Evolutionary conservation across 2,113 vertebrate genomes (phyloP).

Genomic region (Halichoerus grypus): DNA sequence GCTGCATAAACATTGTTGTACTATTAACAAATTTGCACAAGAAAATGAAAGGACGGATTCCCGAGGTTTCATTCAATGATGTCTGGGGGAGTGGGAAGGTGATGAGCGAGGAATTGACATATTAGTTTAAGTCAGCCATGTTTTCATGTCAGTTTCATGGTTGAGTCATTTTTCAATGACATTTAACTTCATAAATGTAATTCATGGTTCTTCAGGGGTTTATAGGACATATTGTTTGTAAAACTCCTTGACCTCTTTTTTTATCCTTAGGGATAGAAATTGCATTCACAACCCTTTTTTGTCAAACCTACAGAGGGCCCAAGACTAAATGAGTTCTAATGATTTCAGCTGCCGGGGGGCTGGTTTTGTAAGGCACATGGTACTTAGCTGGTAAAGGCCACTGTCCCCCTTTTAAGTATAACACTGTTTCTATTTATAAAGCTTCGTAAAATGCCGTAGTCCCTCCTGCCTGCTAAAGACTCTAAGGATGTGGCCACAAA

Average conservation of each 20-base stretch:
- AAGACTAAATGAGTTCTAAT: constrained; percentile 88
- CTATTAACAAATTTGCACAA: constrained; percentile 87
- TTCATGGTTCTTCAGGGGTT: constrained; percentile 87
- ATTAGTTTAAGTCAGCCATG: constrained; percentile 91
- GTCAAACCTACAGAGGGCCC: constrained; percentile 85
- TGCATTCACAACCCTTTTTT: constrained; percentile 85
- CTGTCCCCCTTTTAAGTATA: constrained; percentile 85
- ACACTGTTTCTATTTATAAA: constrained; percentile 81
- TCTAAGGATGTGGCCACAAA: constrained; percentile 42
- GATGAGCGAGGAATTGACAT: constrained; percentile 88
- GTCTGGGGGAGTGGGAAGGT: constrained; percentile 75
- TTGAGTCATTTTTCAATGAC: constrained; percentile 91
- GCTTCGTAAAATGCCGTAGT: constrained; percentile 72
- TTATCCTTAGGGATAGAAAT: constrained; percentile 87
- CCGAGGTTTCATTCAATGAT: constrained; percentile 77
- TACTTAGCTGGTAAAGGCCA: constrained; percentile 67
- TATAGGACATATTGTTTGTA: constrained; percentile 85
- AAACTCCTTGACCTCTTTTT: constrained; percentile 90
- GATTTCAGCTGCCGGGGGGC: constrained; percentile 84
- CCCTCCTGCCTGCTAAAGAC: constrained; percentile 74
- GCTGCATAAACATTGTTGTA: constrained; percentile 92
- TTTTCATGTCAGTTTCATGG: constrained; percentile 90
- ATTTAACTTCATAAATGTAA: constrained; percentile 89
- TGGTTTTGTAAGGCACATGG: background rate
- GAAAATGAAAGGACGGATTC: constrained; percentile 81